Conservation (phyloP, 2,888 invertebrate genomes). For the Conus canariensis region DNA sequence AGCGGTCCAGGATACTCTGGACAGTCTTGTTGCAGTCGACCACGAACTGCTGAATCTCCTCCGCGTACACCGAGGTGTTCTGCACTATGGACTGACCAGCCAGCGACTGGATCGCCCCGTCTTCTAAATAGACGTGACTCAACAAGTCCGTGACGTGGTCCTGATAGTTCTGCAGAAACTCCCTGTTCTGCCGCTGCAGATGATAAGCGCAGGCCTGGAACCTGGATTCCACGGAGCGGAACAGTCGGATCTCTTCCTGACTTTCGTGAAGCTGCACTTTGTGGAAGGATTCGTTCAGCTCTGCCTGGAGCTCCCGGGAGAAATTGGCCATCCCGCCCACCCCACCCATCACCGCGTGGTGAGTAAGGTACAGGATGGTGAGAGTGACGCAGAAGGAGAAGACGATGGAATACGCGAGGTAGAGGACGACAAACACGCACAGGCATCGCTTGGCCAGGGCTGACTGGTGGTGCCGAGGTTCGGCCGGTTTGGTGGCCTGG, state of each 20-base stretch:
- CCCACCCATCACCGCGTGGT: conserved; percentile 59
- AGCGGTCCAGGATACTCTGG: conserved; percentile 58
- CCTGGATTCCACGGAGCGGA: conserved; percentile 60
- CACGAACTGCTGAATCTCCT: conserved; percentile 63
- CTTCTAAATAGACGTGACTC: conserved; percentile 55
- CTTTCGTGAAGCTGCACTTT: conserved; percentile 62
- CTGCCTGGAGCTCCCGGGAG: conserved; percentile 62
- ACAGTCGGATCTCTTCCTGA: conserved; percentile 57
- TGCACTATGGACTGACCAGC: conserved; percentile 53
- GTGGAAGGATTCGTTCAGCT: conserved; percentile 59
- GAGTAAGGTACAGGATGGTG: conserved; percentile 66
- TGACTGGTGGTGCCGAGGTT: conserved; percentile 34
- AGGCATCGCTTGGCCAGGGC: conserved; percentile 46
- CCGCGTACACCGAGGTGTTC: conserved; percentile 54
- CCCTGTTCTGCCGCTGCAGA: conserved; percentile 56
- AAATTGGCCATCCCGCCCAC: conserved; percentile 61
- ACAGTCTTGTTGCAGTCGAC: conserved; percentile 64
- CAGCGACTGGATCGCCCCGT: conserved; percentile 57
- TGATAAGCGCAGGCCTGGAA: conserved; percentile 68
- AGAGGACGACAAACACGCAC: conserved; percentile 62
- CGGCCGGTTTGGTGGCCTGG: conserved; percentile 40
- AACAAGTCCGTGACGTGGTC: conserved; percentile 52
- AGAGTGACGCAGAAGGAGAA: conserved; percentile 71
- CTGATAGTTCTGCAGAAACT: conserved; percentile 54
- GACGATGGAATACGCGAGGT: conserved; percentile 68